Conservation (phyloP, 2,888 invertebrate species). For the Spicauda simplicius region DNA sequence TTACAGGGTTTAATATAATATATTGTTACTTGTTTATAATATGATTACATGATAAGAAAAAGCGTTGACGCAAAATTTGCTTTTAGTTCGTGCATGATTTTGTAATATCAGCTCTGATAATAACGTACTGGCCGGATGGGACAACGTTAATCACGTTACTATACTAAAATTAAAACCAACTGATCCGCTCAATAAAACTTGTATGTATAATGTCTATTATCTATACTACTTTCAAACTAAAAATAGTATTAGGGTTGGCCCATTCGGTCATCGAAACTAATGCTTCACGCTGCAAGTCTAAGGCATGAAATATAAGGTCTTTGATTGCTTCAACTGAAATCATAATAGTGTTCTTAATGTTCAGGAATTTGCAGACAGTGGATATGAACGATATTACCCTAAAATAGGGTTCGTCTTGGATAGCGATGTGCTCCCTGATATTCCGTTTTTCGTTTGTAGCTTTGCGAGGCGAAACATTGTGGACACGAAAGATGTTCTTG, state of each 20-base stretch:
- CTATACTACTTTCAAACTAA: neutral
- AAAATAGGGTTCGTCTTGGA: slow-evolving; percentile 74
- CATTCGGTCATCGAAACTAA: slow-evolving; percentile 57
- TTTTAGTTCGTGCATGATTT: slow-evolving; percentile 60
- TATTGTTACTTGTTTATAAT: neutral
- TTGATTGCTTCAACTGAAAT: slow-evolving; percentile 51
- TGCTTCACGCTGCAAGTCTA: slow-evolving; percentile 65
- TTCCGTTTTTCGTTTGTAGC: slow-evolving; percentile 59
- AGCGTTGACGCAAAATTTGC: slow-evolving; percentile 43
- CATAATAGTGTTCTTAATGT: slow-evolving; percentile 69
- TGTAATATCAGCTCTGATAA: slow-evolving; percentile 42
- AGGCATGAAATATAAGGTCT: slow-evolving; percentile 56
- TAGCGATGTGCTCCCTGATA: slow-evolving; percentile 57
- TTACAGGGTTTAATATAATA: slow-evolving; percentile 10
- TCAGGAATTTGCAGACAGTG: slow-evolving; percentile 70
- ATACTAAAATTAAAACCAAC: neutral
- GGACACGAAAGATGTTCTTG: slow-evolving; percentile 57
- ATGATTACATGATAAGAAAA: slow-evolving; percentile 14
- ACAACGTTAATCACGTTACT: slow-evolving; percentile 30
- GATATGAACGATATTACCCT: slow-evolving; percentile 65
- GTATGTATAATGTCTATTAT: no score
- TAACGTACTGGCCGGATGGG: slow-evolving; percentile 31
- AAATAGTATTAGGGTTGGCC: slow-evolving; percentile 47
- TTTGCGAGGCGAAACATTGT: slow-evolving; percentile 57
- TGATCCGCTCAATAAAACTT: no score